Evolutionary conservation across 2,113 vertebrate species (phyloP).

Genomic region (Oceanites oceanicus): DNA sequence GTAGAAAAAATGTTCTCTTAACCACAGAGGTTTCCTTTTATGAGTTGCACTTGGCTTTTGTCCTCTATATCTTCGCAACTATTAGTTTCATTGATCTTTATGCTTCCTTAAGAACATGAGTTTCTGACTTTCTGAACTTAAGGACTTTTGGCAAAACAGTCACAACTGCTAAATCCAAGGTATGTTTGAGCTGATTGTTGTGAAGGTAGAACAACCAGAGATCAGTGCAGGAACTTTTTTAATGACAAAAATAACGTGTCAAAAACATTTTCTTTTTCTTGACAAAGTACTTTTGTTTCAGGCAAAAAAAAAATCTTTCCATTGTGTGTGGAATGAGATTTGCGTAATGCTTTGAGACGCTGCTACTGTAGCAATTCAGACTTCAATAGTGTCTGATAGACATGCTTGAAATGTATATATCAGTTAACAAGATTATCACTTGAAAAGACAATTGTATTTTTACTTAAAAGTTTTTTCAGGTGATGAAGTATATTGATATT

Average conservation of each 20-base stretch:
- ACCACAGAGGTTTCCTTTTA: neutral
- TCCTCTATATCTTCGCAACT: neutral
- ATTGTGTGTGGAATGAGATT: conserved; percentile 33
- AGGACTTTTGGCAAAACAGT: neutral
- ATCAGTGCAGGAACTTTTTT: neutral
- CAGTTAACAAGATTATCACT: conserved; percentile 70
- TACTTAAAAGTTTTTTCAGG: conserved; percentile 56
- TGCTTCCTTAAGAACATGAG: neutral
- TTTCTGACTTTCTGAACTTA: neutral
- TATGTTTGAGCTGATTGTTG: neutral
- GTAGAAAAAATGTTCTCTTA: neutral
- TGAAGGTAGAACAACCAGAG: neutral
- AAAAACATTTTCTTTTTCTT: conserved; percentile 39
- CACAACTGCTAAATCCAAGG: neutral
- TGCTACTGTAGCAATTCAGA: conserved; percentile 30
- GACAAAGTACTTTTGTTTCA: neutral
- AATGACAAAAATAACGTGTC: conserved; percentile 18
- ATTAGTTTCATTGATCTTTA: neutral
- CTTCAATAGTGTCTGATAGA: conserved; percentile 54
- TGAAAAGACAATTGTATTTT: conserved; percentile 63
- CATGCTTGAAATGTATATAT: conserved; percentile 63
- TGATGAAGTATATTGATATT: conserved; percentile 78
- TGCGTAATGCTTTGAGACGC: conserved; percentile 31
- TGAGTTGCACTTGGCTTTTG: neutral
- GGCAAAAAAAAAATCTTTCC: neutral